A percentile compares a stretch with the other conserved stretches of the same genome.
Conservation (phyloP, 2,888 invertebrate genomes). For the Rhaphigaster nebulosa region DNA sequence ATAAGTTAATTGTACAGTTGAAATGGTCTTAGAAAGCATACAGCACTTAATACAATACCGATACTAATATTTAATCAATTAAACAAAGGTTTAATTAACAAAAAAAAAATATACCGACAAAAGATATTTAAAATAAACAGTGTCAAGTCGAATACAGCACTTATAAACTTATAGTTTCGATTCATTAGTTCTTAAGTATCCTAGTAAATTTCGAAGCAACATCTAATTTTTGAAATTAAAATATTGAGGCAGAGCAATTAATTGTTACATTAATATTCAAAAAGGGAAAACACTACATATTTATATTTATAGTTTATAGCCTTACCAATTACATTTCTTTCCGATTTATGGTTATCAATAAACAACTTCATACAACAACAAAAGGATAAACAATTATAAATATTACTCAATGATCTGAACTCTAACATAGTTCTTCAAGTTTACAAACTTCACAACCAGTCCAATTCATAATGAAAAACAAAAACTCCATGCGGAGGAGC, state of each 20-base stretch:
- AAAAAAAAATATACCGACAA: not conserved
- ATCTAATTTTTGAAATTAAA: not conserved
- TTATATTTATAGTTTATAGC: not conserved
- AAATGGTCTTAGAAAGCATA: not conserved
- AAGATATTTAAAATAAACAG: not conserved
- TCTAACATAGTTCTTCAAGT: not conserved
- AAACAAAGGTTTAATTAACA: not conserved
- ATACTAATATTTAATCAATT: not conserved
- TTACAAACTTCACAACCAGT: not conserved
- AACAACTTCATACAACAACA: not conserved
- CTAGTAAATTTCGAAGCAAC: not conserved
- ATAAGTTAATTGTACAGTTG: not conserved
- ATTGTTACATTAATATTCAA: not conserved
- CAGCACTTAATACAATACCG: not conserved
- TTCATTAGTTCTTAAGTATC: not conserved
- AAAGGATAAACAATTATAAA: not conserved
- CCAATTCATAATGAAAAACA: not conserved
- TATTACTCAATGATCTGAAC: not conserved
- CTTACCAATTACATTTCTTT: not conserved
- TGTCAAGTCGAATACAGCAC: not conserved
- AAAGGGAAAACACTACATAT: not conserved
- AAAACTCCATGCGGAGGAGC: not conserved
- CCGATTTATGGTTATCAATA: not conserved
- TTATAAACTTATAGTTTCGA: not conserved
- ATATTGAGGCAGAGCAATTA: conserved; percentile 10